A percentile compares a stretch with the other conserved stretches of the same genome.
Conservation (phyloP, 2,113 vertebrate genomes). For the Pholis gunnellus region DNA sequence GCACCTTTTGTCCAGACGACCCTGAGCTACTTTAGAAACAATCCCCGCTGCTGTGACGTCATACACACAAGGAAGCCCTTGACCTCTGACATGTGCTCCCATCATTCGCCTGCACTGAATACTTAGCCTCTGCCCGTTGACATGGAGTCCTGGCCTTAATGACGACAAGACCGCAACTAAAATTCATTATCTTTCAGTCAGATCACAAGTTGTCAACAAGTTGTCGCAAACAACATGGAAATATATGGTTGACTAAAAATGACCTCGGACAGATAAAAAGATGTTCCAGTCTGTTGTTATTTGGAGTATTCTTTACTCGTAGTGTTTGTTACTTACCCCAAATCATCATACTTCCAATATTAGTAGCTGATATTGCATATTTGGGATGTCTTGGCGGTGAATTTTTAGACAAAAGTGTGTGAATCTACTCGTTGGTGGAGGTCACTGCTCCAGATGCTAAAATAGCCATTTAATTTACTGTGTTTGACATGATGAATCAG, state of each 20-base stretch:
- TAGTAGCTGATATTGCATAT: neutral
- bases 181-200: constrained; percentile 3
- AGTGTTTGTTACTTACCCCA: neutral
- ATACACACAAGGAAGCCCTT: constrained; percentile 24
- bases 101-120: neutral
- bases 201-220: constrained; percentile 29
- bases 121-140: constrained; percentile 27
- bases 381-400: neutral
- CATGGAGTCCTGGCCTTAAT: neutral
- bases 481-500: neutral
- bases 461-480: neutral
- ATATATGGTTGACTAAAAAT: constrained; percentile 10
- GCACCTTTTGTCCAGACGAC: neutral
- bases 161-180: neutral
- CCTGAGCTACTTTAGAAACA: neutral
- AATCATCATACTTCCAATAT: neutral
- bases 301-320: neutral
- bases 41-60: neutral
- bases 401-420: neutral
- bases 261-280: neutral
- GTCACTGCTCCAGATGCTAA: neutral
- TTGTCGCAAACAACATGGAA: constrained; percentile 3
- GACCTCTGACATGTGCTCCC: constrained; percentile 17
- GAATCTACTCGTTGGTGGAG: neutral
- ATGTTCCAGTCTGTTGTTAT: neutral